Base-by-base conservation (phyloP, 2,888 invertebrate species). In the Sepiola atlantica region DNA sequence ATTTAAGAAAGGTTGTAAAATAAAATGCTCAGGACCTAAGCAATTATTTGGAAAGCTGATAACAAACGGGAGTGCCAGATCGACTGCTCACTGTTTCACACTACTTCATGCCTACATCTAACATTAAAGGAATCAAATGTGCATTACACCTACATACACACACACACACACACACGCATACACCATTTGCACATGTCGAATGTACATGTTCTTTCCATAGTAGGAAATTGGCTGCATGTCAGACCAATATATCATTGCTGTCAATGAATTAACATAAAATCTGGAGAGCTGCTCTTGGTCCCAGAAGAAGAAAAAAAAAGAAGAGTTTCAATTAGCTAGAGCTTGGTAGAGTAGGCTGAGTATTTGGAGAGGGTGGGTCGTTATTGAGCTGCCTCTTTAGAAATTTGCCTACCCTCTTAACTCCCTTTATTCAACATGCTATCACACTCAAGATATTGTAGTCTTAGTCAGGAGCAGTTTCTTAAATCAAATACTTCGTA, bases 1-100 rank as follows among this genome's bases (percentile, higher is more conserved):
- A 92, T 92, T 45, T 45, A 92, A 54, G 45, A 92, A 54, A 92
- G 92, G 92, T 92, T 92, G 92, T 54, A 92, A 92, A 92, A 92
- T 54, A 92, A 54, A 92, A 54, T 92, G 92, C 35, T 54, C 54
- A 54, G 35, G 92, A 92, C 35, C 92, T 92, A 54, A 45, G 35
- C 45, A 92, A 92, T 92, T 92, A 45, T 92, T 92, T 77, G 77
- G 54, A 45, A 92, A 54, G 92, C 92, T 92, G 92, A 92, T 92
- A 54, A 92, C 90, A n/a, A n/a, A 92, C 35, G n/a, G 28, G 45
- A 54, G 92, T 54, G 92, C 54, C 45, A 92, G 54, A 54, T 28
- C 54, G 92, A 92, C 92, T 92, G 92, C 54, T 92, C 92, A 92
- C 92, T 54, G 24, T 54, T 92, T 54, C 92, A 92, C 92, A 77